Conservation (phyloP, 2,888 invertebrate species). For the Cheilosia soror region DNA sequence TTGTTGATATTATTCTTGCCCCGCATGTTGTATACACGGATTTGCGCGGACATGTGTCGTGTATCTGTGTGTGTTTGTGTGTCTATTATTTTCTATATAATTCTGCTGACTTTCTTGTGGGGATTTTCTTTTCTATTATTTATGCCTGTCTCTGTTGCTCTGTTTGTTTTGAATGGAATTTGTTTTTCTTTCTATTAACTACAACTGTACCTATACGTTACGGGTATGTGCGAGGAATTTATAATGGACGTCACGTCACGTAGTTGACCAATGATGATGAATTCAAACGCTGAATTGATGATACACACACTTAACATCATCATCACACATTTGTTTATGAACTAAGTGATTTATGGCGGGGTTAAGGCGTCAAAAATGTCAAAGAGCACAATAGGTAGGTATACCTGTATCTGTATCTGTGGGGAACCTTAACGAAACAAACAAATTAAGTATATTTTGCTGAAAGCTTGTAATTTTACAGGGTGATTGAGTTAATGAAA, state of each 20-base stretch:
- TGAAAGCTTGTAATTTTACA: too few species aligned
- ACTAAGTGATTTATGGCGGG: too few species aligned
- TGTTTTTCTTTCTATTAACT: conserved; percentile 15
- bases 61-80: conserved; percentile 8
- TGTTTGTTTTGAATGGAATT: conserved; percentile 34
- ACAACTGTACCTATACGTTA: background rate
- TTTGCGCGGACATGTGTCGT: conserved; percentile 2
- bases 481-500: too few species aligned
- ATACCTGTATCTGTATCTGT: too few species aligned
- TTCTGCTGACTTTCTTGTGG: conserved; percentile 5
- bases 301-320: background rate
- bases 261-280: conserved; percentile 48
- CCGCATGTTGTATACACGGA: background rate
- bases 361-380: too few species aligned
- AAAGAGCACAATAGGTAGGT: too few species aligned
- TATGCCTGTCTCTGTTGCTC: conserved; percentile 4
- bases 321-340: background rate
- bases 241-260: conserved; percentile 63
- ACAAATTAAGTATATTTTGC: too few species aligned
- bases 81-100: conserved; percentile 2
- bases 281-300: conserved; percentile 44
- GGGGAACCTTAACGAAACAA: too few species aligned
- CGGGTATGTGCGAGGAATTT: conserved; percentile 18
- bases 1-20: conserved; percentile 50
- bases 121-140: conserved; percentile 10